Evolutionary conservation across 2,113 vertebrate genomes (phyloP), one percentile per base, ranked within the genome.

Genomic region (Tapirus terrestris): DNA sequence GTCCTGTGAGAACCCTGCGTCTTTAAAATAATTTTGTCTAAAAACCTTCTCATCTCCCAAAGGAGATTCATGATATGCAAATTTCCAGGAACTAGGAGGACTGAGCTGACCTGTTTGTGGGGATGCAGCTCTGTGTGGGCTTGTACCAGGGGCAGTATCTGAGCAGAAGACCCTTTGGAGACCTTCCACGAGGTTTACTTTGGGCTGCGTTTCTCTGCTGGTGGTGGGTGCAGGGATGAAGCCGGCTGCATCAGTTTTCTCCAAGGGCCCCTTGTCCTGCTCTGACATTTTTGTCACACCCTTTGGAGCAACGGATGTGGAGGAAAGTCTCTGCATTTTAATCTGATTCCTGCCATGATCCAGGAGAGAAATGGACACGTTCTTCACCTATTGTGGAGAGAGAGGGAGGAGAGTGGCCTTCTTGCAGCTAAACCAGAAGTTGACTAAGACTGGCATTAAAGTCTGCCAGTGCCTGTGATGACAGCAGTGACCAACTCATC

Each of bases 1-100:
- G 90, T 79, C 89, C 94, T 89, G 86, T 86, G 93, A 94, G 83
- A 81, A 56, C 51, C 86, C 86, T 53, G 56, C 27, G 36, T 72
- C 80, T 97, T 93, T 45, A 94, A 96, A 91, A 92, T 97, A 91
- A 82, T 95, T 96, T 95, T 58, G 43, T 96, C 91, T 95, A 18
- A 79, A 97, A 97, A 60, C 70, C 48, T 77, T 92, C 77, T 31
- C 73, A 70, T 53, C 16, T 88, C 92, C 84, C 73, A 33, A 61
- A 65, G 75, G 60, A 92, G 36, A 75, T 23, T 95, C 43, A 56
- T 45, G 18, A 70, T 79, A 91, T 87, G 79, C 86, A 90, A 86
- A 79, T 82, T 43, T 97, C 92, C 80, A 75, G 77, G 65, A 91
- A 29, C 63, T 36, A 16, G 77, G 25, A 65, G 67, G 17, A 8